Base-by-base conservation (phyloP, 2,888 invertebrate genomes). In the Polia nebulosa region DNA sequence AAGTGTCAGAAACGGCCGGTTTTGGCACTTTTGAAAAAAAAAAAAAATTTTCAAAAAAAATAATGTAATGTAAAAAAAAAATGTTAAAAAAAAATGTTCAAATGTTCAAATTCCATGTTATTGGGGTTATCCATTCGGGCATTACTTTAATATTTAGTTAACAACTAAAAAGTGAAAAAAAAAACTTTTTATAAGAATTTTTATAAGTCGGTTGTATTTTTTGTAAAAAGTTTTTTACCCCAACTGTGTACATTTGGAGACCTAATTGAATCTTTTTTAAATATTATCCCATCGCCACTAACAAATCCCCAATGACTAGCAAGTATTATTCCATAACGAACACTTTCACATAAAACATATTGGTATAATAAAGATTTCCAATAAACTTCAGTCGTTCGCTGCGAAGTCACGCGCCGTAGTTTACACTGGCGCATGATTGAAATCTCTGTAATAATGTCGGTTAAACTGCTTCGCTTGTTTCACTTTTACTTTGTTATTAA, bases 321-420 rank as follows among this genome's bases (percentile, higher is more conserved):
- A 6, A 53, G 20, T 53, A 15, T 20, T n/a, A 36, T 22, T 34
- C 47, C 34, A 20, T 65, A 53, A 47, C 3, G 49, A 44, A 65
- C n/a, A 32, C 22, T 47, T 44, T 25, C 47, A 29, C 39, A 65
- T 74, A 70, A 56, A 73, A 65, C 61, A 69, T 67, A 72, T 68
- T 67, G 62, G 55, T 64, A 52, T 72, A 75, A 76, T 76, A 81
- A 78, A 66, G 64, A 71, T 76, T 72, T 76, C 47, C 81, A 77
- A 82, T 81, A 82, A 69, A 69, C 70, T 39, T 20, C 22, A 59
- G 41, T 36, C 32, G 39, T 66, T 27, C 44, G 72, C 13, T 22
- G 2, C 11, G 80, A 75, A 84, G 87, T 85, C 90, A 89, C 90
- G 90, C 76, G 71, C 76, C 58, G 7, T 9, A 78, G 88, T 88